Base-by-base conservation (phyloP, 2,888 invertebrate species). In the Marronus borbonicus region DNA sequence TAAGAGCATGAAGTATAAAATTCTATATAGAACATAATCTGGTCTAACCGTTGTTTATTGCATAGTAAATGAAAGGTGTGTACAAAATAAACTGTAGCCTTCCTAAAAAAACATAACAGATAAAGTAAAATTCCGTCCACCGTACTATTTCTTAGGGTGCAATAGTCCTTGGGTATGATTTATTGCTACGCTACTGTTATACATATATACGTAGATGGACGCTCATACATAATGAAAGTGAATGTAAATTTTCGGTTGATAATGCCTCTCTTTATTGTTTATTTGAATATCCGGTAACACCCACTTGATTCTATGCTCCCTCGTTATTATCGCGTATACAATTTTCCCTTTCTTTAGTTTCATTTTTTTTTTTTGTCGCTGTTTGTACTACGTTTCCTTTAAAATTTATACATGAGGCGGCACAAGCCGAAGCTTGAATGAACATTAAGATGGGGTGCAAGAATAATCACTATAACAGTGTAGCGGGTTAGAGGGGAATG, bases 381-480 rank as follows among this genome's bases (percentile, higher is more conserved):
- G 69, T 69, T 69, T 76, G 76, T 65, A 60, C 76, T 52, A 58
- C 77, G 77, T 68, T 64, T 69, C 77, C 60, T 77, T 58, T 69
- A 78, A 44, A 78, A 72, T 78, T 78, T 78, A 78, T 78, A 78
- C 78, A 78, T 78, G 78, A 68, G 78, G 68, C 49, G 31, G 64
- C 75, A 20, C 49, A 65, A 58, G 76, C 66, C 66, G 76, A 76
- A 76, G 76, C 66, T 55, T 36, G 76, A 76, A 76, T 60, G 76
- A 68, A 76, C 78, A 79, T 79, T 79, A 79, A 79, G 69, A 79
- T 79, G 68, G 70, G 80, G 78, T 79, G 76, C 77, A 77, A 78
- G 65, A 77, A 78, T 76, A 79, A 80, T 82, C 81, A 81, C 81
- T 81, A 31, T 31, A 81, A 76, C 52, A 69, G 69, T 31, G 55